phyloP scores from a whole-genome alignment of 2,888 invertebrate genomes.

The Leucophenga montana region DNA sequence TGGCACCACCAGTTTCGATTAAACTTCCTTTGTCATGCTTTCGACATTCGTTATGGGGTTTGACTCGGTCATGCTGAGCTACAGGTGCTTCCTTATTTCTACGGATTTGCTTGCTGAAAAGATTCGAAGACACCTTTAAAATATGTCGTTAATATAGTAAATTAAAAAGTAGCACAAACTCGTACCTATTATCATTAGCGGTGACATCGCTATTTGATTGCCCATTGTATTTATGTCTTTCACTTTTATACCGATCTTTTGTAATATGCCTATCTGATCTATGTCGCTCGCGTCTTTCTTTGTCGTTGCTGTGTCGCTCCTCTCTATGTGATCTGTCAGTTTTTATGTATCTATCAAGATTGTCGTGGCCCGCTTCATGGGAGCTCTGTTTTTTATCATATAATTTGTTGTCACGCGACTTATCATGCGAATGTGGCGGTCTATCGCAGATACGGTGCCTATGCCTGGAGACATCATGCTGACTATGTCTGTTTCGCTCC shows the following conservation, averaged over 20 bases:
- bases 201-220: constrained; percentile 21
- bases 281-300: background rate
- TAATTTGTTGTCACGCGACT: background rate
- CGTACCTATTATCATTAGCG: constrained; percentile 1
- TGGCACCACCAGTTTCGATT: too few species aligned
- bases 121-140: constrained; percentile 3
- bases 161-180: background rate
- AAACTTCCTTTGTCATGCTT: too few species aligned
- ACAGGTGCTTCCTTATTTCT: too few species aligned
- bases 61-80: too few species aligned
- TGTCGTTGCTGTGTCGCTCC: constrained; percentile 4
- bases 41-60: too few species aligned
- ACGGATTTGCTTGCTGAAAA: constrained; percentile 5
- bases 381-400: background rate
- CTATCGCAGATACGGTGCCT: background rate
- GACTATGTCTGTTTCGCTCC: background rate
- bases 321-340: background rate
- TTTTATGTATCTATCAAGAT: background rate
- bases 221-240: background rate
- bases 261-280: constrained; percentile 12
- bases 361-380: background rate
- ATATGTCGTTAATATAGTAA: constrained; percentile 2
- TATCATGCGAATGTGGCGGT: background rate
- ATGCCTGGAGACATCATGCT: background rate
- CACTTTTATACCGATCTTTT: constrained; percentile 1